Base-by-base conservation (phyloP, 2,797 vertebrate genomes). In the Silurus aristotelis region DNA sequence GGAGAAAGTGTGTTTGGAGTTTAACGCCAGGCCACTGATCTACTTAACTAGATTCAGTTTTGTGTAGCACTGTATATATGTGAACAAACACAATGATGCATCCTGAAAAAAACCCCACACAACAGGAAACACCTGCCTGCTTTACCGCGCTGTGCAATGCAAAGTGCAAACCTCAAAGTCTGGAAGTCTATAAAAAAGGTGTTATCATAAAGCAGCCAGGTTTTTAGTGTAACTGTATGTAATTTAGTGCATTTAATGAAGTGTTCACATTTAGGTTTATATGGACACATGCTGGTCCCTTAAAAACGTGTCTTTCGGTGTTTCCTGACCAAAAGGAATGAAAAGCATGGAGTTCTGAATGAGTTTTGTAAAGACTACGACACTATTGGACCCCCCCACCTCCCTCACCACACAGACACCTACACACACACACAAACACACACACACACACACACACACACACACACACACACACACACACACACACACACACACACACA, bases 51-150 rank as follows among this genome's bases (percentile, higher is more conserved):
- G 14, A 55, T 76, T 9, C 14, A 19, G 52, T 9, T 5, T 8
- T 15, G 25, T 27, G 12, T 5, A 17, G 52, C 15, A 27, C 0
- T 27, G 48, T 27, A 17, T 75, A 25, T 15, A 55, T 48, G 46
- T 19, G 13, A 31, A 56, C n/a, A 27, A 1, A 7, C 13, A 25
- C 25, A 13, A 22, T 14, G 6, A 17, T 22, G 66, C 66, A 43
- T 82, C 67, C 67, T 43, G 55, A 22, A 43, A 71, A 46, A 60
- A 43, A 7, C 31, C 31, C 31, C 48, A 52, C 48, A 56, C 56
- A 13, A 83, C 68, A 83, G 81, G 81, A 83, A 73, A 38, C 81
- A 72, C 68, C 81, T 72, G 81, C 5, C 68, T 83, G 68, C 68
- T 83, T 61, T 63, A 52, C 46, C 2, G 22, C 71, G 15, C 1